Evolutionary conservation across 2,888 invertebrate species (phyloP).

Genomic region (Drosophila rellima): DNA sequence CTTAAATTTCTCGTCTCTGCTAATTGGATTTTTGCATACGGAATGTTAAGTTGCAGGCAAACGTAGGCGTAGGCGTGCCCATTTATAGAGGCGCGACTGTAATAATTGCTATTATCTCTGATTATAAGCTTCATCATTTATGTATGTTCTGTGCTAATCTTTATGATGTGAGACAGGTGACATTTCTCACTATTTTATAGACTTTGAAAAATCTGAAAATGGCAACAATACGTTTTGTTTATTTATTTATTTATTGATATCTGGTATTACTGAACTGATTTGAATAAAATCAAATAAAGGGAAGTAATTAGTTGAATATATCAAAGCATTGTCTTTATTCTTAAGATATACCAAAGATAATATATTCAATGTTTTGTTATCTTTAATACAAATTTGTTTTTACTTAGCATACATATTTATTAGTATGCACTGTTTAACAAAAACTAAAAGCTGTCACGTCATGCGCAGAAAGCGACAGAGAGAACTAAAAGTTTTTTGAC

Average conservation of each 20-base stretch:
- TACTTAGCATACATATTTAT: conserved; percentile 10
- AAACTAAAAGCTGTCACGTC: conserved; percentile 5
- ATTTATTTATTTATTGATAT: conserved; percentile 2
- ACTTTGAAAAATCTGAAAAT: conserved; percentile 1
- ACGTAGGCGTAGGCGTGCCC: conserved; percentile 42
- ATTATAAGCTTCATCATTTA: conserved; percentile 26
- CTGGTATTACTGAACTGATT: background rate
- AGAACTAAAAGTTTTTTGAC: background rate
- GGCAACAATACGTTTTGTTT: conserved; percentile 13
- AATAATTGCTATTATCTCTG: conserved; percentile 43
- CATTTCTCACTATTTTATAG: conserved; percentile 34
- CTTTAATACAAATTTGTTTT: conserved; percentile 3
- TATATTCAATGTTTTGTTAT: background rate
- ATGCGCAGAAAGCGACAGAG: background rate
- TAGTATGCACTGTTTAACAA: background rate
- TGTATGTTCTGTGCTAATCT: conserved; percentile 27
- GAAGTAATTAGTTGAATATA: conserved; percentile 11
- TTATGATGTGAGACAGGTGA: conserved; percentile 37
- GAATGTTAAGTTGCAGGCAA: conserved; percentile 24
- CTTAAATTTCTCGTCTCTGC: conserved; percentile 59
- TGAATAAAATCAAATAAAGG: conserved; percentile 9
- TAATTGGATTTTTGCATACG: conserved; percentile 58
- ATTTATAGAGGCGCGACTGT: conserved; percentile 38
- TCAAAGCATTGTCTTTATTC: background rate
- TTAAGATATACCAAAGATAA: background rate